These are phyloP conservation scores for Elephas maximus DNA, from an alignment of 2,113 vertebrate species.

Conservation along the genomic window DNA sequence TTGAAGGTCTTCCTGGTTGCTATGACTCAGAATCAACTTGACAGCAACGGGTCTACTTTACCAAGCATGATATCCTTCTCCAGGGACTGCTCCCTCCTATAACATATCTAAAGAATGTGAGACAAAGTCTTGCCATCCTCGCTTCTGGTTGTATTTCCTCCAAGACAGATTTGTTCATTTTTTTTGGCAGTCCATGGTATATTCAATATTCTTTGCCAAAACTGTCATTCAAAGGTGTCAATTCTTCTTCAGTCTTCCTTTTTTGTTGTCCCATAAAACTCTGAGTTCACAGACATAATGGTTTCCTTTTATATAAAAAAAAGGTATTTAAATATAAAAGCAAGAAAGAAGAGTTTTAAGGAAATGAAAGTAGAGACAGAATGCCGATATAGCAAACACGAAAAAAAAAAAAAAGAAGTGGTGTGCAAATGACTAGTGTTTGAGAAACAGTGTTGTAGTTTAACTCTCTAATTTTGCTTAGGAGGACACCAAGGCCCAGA, in stretches of 20 bases:
- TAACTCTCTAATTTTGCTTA: constrained; percentile 25
- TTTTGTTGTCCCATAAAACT: neutral
- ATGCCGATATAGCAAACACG: neutral
- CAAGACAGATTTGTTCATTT: neutral
- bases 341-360: neutral
- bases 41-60: neutral
- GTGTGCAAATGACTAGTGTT: neutral
- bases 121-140: neutral
- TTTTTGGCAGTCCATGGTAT: neutral
- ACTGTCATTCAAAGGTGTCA: neutral
- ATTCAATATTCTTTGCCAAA: neutral
- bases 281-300: neutral
- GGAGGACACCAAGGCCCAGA: neutral
- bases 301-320: constrained; percentile 16
- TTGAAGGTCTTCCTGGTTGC: neutral
- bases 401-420: neutral
- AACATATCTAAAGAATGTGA: neutral
- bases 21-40: no score
- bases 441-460: neutral
- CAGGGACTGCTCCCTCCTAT: neutral
- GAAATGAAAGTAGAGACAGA: neutral
- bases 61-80: neutral
- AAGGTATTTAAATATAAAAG: constrained; percentile 33
- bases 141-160: neutral
- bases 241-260: neutral